Base-by-base conservation (phyloP, 2,113 vertebrate genomes). In the Vanacampus margaritifer region DNA sequence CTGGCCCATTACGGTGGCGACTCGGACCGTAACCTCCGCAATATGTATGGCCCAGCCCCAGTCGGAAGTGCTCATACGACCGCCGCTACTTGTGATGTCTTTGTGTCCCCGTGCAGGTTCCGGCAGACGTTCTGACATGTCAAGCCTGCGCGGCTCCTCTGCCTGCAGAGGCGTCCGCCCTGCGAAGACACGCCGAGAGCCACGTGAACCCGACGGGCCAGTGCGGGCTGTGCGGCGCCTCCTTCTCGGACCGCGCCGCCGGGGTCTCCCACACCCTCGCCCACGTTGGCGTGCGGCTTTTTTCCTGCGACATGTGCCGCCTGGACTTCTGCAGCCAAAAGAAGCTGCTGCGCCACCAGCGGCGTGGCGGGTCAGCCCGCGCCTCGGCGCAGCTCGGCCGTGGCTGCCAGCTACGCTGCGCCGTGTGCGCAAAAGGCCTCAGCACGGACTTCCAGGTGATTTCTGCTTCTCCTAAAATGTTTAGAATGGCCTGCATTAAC, bases 291-390 rank as follows among this genome's bases (percentile, higher is more conserved):
- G 93, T 96, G 81, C 94, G 94, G 65, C 93, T 99, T 39, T 98
- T 96, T 84, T 94, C 94, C 80, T 99, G 97, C 0, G 95, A 98
- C 83, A 95, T 98, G 94, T 98, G 97, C 19, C 94, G 93, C 72
- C 84, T 91, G 39, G 95, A 96, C 73, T 98, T 98, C 87, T 94
- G 94, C 83, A 97, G 93, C 39, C 94, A 94, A 74, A 93, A 90
- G 85, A 95, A 94, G 76, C 91, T 99, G 79, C 92, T 92, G 36
- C 93, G 95, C 1, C 97, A 98, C 84, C 93, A 94, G 3, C 91
- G 93, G 3, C 94, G 94, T 21, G 88, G 85, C 0, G 89, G 93
- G 56, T 92, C 91, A 0, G 84, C 92, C 14, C 94, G 94, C 84
- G 89, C 92, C 39, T 82, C 95, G 0, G 90, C 95, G 0, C 68